Conservation (phyloP, 2,888 invertebrate genomes). For the Isotomurus palustris region DNA sequence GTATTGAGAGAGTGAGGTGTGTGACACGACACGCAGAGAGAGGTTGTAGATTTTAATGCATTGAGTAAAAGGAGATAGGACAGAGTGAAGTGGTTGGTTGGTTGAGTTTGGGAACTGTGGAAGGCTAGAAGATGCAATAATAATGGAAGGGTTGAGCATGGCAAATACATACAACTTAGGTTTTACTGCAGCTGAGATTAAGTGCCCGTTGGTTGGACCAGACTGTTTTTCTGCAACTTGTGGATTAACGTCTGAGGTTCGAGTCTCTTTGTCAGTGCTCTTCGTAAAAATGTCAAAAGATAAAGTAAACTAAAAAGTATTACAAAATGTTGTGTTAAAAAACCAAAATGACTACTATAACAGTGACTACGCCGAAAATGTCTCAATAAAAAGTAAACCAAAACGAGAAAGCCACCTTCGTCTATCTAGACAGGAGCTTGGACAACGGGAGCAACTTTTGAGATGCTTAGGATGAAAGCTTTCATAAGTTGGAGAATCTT, state of each 20-base stretch:
- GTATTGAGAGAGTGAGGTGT: too few relatives aligned
- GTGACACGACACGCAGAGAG: too few relatives aligned
- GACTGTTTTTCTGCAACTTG: background rate
- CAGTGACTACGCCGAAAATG: constrained; percentile 24
- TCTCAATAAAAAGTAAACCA: constrained; percentile 33
- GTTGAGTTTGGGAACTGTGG: too few relatives aligned
- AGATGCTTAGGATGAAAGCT: background rate
- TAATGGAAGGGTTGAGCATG: too few relatives aligned
- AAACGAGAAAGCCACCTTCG: constrained; percentile 21
- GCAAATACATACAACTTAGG: background rate
- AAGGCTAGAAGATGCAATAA: too few relatives aligned
- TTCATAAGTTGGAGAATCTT: background rate
- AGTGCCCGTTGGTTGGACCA: background rate
- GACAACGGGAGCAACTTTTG: constrained; percentile 9
- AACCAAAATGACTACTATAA: constrained; percentile 31
- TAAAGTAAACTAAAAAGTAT: constrained; percentile 27
- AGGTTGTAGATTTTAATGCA: too few relatives aligned
- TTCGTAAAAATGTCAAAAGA: constrained; percentile 17
- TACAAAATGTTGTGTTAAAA: constrained; percentile 28
- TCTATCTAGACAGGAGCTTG: background rate
- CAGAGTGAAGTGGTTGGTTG: too few relatives aligned
- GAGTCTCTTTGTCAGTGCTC: background rate
- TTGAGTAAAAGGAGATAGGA: too few relatives aligned
- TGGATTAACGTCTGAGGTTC: background rate
- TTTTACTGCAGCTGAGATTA: too few relatives aligned